Conservation (phyloP, 2,888 invertebrate species). For the Epinotia demarniana region DNA sequence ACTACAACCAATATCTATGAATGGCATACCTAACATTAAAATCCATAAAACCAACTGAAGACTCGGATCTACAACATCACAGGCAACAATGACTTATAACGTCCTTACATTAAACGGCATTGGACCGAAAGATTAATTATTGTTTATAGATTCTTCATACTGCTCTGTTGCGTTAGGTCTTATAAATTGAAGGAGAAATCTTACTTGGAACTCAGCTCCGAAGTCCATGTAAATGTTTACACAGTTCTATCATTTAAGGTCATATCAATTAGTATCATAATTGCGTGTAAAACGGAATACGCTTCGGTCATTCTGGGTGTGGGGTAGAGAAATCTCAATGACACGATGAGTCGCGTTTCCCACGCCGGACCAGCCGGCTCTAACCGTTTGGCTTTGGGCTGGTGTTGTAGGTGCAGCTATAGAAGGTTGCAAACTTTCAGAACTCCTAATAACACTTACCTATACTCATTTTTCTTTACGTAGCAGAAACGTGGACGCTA, state of each 20-base stretch:
- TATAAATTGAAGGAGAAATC: constrained; percentile 46
- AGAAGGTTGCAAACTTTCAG: neutral
- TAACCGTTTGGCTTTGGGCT: constrained; percentile 26
- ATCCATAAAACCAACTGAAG: constrained; percentile 3
- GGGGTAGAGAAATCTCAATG: constrained; percentile 43
- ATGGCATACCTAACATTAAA: constrained; percentile 22
- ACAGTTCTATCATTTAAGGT: neutral
- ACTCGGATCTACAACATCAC: neutral
- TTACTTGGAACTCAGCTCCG: neutral
- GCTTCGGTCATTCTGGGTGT: neutral
- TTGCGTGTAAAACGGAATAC: neutral
- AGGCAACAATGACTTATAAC: neutral
- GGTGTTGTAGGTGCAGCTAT: constrained; percentile 22
- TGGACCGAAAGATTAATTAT: neutral
- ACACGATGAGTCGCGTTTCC: constrained; percentile 52
- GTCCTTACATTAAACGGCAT: neutral
- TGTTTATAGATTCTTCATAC: constrained; percentile 13
- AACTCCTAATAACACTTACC: no score
- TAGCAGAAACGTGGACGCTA: no score
- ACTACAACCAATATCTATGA: constrained; percentile 22
- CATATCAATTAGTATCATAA: neutral
- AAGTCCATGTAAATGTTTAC: neutral
- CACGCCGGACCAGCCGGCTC: constrained; percentile 46
- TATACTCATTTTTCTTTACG: no score
- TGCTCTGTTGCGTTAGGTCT: constrained; percentile 47